Conservation (phyloP, 2,113 vertebrate species). For the Thomomys bottae region DNA sequence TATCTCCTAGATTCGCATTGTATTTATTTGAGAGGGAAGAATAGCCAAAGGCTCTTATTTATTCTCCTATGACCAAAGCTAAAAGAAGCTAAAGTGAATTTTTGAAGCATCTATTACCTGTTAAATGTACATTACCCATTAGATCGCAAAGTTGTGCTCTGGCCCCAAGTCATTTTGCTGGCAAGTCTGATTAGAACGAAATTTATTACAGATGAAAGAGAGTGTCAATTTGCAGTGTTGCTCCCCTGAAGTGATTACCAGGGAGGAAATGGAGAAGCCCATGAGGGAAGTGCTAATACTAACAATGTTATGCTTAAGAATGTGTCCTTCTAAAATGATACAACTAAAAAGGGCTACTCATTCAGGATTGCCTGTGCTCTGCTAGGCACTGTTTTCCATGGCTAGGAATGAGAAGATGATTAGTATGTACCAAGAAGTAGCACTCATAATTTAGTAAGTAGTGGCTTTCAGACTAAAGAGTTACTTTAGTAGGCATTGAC, state of each 20-base stretch:
- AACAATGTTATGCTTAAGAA: slow-evolving; percentile 39
- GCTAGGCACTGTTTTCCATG: not conserved
- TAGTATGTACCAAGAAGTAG: not conserved
- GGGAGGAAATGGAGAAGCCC: not conserved
- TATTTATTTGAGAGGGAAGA: slow-evolving; percentile 71
- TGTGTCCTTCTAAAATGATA: slow-evolving; percentile 42
- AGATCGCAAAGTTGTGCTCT: slow-evolving; percentile 44
- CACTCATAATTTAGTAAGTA: not conserved
- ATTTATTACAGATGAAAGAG: slow-evolving; percentile 58
- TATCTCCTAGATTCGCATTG: slow-evolving; percentile 69
- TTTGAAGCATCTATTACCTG: slow-evolving; percentile 69
- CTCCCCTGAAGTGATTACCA: slow-evolving; percentile 34
- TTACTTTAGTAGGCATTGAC: not conserved
- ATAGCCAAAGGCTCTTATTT: slow-evolving; percentile 70
- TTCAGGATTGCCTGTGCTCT: not conserved
- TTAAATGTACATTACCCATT: slow-evolving; percentile 65
- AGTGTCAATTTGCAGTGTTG: slow-evolving; percentile 47
- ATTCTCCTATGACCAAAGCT: slow-evolving; percentile 66
- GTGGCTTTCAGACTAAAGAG: not conserved
- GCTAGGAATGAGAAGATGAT: not conserved
- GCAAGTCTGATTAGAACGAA: slow-evolving; percentile 69
- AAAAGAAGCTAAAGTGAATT: slow-evolving; percentile 67
- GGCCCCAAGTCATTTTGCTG: slow-evolving; percentile 59
- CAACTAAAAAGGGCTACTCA: not conserved
- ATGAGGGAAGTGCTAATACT: slow-evolving; percentile 55